A percentile compares a stretch with the other conserved stretches of the same genome.
phyloP scores from a whole-genome alignment of 1,140 invertebrate genomes.

The Ceratina calcarata region DNA sequence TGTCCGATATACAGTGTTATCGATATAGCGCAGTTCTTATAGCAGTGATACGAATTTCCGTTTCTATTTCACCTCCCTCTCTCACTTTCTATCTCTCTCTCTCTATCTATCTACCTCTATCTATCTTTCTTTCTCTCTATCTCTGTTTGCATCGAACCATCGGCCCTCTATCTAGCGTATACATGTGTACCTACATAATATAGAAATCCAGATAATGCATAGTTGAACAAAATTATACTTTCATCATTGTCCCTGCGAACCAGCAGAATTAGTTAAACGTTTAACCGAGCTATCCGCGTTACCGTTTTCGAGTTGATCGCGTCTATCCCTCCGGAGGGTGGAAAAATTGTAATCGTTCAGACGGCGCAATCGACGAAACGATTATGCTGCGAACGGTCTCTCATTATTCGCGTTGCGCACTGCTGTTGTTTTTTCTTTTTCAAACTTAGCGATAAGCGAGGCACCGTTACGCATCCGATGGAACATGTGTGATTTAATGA shows the following conservation, averaged over 20 bases:
- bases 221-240: too few species aligned
- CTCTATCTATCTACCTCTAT: background rate
- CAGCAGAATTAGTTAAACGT: constrained; percentile 18
- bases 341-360: too few species aligned
- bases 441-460: constrained; percentile 50
- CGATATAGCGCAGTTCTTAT: constrained; percentile 45
- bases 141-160: constrained; percentile 35
- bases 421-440: constrained; percentile 10
- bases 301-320: background rate
- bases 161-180: constrained; percentile 14
- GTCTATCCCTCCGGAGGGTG: background rate
- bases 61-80: background rate
- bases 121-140: background rate
- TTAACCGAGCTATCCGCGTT: too few species aligned
- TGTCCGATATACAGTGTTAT: constrained; percentile 36
- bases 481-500: constrained; percentile 54
- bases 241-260: background rate
- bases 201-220: too few species aligned
- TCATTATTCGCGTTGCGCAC: background rate
- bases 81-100: background rate
- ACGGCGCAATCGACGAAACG: too few species aligned
- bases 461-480: constrained; percentile 28
- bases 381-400: too few species aligned
- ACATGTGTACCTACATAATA: background rate
- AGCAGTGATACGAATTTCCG: constrained; percentile 36